Base-by-base conservation (phyloP, 2,888 invertebrate species). In the Campoplex nolae region DNA sequence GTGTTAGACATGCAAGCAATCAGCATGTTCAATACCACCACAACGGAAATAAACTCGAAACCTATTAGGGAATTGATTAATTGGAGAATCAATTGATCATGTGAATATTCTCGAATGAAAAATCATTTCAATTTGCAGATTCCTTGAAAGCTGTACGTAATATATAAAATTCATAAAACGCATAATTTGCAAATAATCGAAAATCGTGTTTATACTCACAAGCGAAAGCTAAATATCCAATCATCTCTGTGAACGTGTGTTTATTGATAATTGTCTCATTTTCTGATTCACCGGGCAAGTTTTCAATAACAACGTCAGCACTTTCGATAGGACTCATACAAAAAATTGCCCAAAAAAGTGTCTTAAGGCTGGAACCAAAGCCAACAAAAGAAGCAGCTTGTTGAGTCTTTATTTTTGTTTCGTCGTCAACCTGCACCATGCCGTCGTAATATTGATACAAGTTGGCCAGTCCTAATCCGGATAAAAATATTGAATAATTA, bases 1-100 rank as follows among this genome's bases (percentile, higher is more conserved):
- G 97, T 97, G 89, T 97, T 97, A 2, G 97, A 96, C 97, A 97
- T 97, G 32, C 97, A 97, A n/a, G 97, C 97, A 90, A 97, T 97
- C 85, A 96, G 94, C 97, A 97, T 97, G 93, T 97, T 97, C 88
- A 97, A 94, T 56, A 97, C 96, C 88, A 97, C 96, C 89, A 97
- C 96, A 83, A 97, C 97, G 81, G 96, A 96, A 90, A 97, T 95
- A 54, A 97, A 96, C 94, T 97, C 97, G 93, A 97, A 97, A 86
- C 93, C 95, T 79, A 73, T 4, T 48, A 23, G 16, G 42, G 28
- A 78, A 42, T 48, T 67, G n/a, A 68, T 54, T 67, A 74, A 70
- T 48, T 28, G 28, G n/a, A 51, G 18, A 18, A 51, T 51, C 18
- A n/a, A 65, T 73, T 42, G 45, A 23, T n/a, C 32, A 54, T 73